phyloP scores from a whole-genome alignment of 2,888 invertebrate species.

The Dasysyrphus albostriatus region DNA sequence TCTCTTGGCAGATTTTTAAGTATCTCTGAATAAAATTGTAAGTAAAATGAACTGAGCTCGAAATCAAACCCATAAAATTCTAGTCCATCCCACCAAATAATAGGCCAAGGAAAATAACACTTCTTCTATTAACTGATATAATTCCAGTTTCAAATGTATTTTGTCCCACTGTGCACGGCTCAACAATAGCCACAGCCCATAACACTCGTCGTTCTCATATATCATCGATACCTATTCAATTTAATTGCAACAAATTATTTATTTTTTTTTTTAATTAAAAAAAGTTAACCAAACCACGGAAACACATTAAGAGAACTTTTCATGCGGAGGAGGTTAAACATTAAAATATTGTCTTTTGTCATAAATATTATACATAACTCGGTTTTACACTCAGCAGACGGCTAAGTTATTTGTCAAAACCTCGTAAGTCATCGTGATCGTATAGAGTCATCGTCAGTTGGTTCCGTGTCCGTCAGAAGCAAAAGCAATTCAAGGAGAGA shows the following conservation, averaged over 20 bases:
- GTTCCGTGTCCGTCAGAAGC: slow-evolving; percentile 74
- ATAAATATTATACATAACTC: slow-evolving; percentile 12
- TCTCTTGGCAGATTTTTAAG: too few species aligned
- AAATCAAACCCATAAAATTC: too few species aligned
- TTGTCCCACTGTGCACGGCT: neutral
- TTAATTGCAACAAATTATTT: slow-evolving; percentile 59
- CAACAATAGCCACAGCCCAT: neutral
- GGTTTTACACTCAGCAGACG: neutral
- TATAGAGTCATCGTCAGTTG: slow-evolving; percentile 41
- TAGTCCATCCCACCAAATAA: too few species aligned
- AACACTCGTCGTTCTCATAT: neutral
- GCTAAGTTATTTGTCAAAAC: slow-evolving; percentile 20
- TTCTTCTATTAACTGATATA: too few species aligned
- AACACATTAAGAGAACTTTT: slow-evolving; percentile 32
- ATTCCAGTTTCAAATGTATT: neutral
- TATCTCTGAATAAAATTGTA: too few species aligned
- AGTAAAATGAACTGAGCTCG: too few species aligned
- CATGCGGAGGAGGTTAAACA: slow-evolving; percentile 50
- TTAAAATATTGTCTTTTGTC: slow-evolving; percentile 54
- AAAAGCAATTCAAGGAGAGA: slow-evolving; percentile 70
- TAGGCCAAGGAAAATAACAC: too few species aligned
- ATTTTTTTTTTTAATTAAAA: slow-evolving; percentile 7
- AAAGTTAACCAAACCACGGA: slow-evolving; percentile 35
- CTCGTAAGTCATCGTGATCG: neutral
- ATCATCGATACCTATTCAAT: slow-evolving; percentile 21